Base-by-base conservation (phyloP, 2,797 vertebrate genomes). In the Pseudomugil gertrudae region DNA sequence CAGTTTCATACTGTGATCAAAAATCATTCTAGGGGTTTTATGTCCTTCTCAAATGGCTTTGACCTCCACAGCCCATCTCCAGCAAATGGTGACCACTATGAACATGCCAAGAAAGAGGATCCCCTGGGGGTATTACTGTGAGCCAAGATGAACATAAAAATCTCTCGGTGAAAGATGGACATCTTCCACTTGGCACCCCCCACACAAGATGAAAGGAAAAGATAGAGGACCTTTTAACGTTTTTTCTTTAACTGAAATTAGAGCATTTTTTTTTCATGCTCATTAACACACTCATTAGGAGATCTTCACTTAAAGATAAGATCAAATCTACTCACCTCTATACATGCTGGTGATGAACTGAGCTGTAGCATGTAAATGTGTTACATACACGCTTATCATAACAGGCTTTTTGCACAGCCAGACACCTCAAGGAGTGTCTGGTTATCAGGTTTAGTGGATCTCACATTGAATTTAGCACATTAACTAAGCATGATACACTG, bases 1-100 rank as follows among this genome's bases (percentile, higher is more conserved):
- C 3, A 53, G 83, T 87, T 83, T 86, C 83, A 81, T 80, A 53
- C 84, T 38, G 83, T 69, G 88, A 89, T 90, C 87, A 86, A 87
- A 90, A 89, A 90, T 79, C 83, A 87, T 89, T 89, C 63, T 57
- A 68, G 68, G 79, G 81, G 70, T 88, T 88, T 89, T 87, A 89
- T 90, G 84, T 89, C 90, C 88, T 91, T 88, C 86, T 89, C 74
- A 87, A 90, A 91, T 90, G 87, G 90, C 88, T 92, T 89, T 93
- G 90, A 92, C 90, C 90, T 91, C 85, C 74, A 81, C 75, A 82
- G 82, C 78, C 84, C 59, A 67, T 88, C 79, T 84, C 74, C 81
- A 62, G 87, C 87, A 90, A 92, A 90, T 80, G 87, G 87, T 91
- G 84, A 90, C 88, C 88, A 86, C 86, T 73, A 75, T 76, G 79